phyloP scores from a whole-genome alignment of 2,113 vertebrate genomes.

The Ctenomys sociabilis region DNA sequence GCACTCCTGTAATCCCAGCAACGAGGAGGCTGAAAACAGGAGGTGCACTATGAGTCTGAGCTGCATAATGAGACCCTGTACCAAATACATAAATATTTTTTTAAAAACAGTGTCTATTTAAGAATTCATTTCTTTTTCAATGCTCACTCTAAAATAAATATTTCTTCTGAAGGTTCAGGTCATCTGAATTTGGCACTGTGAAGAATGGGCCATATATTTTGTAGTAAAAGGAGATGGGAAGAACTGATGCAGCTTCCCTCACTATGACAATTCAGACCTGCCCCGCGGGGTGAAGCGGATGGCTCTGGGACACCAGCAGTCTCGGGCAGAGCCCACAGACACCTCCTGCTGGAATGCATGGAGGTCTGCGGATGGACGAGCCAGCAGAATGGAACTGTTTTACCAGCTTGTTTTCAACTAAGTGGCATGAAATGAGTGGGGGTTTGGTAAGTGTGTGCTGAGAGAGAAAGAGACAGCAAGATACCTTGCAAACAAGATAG shows the following conservation, averaged over 20 bases:
- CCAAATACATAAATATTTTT: too few species aligned
- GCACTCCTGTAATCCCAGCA: too few species aligned
- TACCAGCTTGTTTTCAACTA: neutral
- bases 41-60: too few species aligned
- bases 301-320: neutral
- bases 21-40: too few species aligned
- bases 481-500: neutral
- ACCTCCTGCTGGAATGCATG: slow-evolving; percentile 49
- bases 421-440: neutral
- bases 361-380: slow-evolving; percentile 46
- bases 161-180: neutral
- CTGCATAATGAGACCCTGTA: too few species aligned
- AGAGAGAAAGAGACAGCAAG: neutral
- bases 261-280: slow-evolving; percentile 23
- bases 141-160: neutral
- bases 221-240: slow-evolving; percentile 30
- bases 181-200: neutral
- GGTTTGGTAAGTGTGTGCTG: rapidly evolving
- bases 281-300: slow-evolving; percentile 10
- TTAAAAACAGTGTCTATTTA: neutral
- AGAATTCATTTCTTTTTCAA: slow-evolving; percentile 45
- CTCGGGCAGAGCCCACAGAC: neutral
- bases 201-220: neutral
- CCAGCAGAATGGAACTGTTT: slow-evolving; percentile 39
- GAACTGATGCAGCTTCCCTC: neutral